Conservation (phyloP, 2,797 vertebrate species). For the Smutsia temminckii region DNA sequence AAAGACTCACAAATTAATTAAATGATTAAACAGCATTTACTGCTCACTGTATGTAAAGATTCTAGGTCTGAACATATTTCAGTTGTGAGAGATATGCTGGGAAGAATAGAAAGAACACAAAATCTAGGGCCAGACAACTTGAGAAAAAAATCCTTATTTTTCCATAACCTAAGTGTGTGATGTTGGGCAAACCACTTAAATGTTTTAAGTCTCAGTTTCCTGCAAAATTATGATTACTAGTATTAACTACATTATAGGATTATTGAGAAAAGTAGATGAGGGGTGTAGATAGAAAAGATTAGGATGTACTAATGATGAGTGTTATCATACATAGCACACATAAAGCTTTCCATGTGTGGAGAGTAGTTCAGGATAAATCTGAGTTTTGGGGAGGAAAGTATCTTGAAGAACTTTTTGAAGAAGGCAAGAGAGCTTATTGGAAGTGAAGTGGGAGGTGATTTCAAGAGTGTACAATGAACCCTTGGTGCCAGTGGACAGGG, state of each 20-base stretch:
- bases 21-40: neutral
- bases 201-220: neutral
- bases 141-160: neutral
- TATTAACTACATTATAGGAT: neutral
- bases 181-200: neutral
- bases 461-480: neutral
- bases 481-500: neutral
- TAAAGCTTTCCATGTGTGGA: neutral
- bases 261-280: neutral
- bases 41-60: neutral
- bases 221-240: neutral
- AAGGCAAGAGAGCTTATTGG: slow-evolving; percentile 10
- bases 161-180: too few species aligned
- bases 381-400: neutral
- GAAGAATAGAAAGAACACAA: neutral
- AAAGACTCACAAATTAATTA: neutral
- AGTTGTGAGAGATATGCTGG: neutral
- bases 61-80: neutral
- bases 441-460: slow-evolving; percentile 7
- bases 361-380: neutral
- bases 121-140: neutral
- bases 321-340: neutral
- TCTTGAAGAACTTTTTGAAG: slow-evolving; percentile 27
- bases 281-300: neutral
- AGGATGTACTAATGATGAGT: neutral